Conservation (phyloP, 2,113 vertebrate genomes). For the Prochilodus magdalenae region DNA sequence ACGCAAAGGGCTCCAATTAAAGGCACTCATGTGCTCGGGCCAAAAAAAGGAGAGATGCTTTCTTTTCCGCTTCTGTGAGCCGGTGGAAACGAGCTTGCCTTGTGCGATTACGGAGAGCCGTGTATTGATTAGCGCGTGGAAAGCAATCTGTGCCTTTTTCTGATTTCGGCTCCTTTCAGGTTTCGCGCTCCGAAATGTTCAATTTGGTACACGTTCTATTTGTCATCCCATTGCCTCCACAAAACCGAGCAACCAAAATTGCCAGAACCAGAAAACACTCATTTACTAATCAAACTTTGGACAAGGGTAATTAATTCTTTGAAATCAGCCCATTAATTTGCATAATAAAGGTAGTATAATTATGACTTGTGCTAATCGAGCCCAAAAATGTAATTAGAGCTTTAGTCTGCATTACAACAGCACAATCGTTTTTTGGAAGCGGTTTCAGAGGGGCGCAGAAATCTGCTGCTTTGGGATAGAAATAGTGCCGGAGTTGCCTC, state of each 20-base stretch:
- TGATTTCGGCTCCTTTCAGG: constrained; percentile 3
- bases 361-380: constrained; percentile 79
- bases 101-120: constrained; percentile 30
- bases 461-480: constrained; percentile 69
- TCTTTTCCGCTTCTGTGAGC: constrained; percentile 39
- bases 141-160: constrained; percentile 36
- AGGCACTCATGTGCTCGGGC: constrained; percentile 51
- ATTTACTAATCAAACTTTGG: constrained; percentile 81
- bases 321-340: constrained; percentile 80
- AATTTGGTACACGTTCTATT: constrained; percentile 49
- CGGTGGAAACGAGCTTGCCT: constrained; percentile 29
- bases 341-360: constrained; percentile 82
- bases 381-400: constrained; percentile 80
- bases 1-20: constrained; percentile 56
- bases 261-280: constrained; percentile 70
- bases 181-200: constrained; percentile 44
- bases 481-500: constrained; percentile 64
- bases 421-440: constrained; percentile 68
- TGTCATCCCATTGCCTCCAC: constrained; percentile 57
- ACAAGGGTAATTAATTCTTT: constrained; percentile 81
- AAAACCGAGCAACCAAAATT: constrained; percentile 63
- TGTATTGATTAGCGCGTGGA: constrained; percentile 45
- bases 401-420: constrained; percentile 76
- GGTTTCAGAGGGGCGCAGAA: constrained; percentile 65
- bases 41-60: constrained; percentile 31